These are phyloP conservation scores for Gryon sp. DNA, from an alignment of 1,140 invertebrate genomes.

Conservation along the genomic window DNA sequence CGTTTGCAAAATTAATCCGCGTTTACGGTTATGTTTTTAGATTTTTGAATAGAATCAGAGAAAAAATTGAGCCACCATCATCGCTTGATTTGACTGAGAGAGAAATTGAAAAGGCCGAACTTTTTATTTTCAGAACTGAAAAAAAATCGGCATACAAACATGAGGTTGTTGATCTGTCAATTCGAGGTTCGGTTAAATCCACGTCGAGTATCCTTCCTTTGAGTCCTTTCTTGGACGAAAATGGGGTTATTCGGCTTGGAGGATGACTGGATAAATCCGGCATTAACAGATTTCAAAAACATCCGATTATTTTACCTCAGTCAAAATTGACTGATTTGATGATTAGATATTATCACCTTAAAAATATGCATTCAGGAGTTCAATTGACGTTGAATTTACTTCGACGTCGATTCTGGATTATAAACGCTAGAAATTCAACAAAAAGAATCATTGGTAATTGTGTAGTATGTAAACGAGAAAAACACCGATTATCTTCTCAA, in stretches of 20 bases:
- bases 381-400: background rate
- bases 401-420: background rate
- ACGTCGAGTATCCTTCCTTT: too few species aligned
- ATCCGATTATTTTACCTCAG: conserved; percentile 12
- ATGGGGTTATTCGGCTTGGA: background rate
- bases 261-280: background rate
- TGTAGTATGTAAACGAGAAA: background rate
- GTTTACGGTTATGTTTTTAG: background rate
- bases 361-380: background rate
- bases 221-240: conserved; percentile 15
- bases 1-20: background rate
- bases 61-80: too few species aligned
- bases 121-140: too few species aligned
- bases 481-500: background rate
- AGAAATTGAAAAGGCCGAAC: too few species aligned
- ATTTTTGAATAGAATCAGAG: too few species aligned
- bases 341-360: background rate
- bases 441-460: background rate
- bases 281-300: background rate
- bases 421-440: background rate
- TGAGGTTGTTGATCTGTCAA: too few species aligned
- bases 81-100: too few species aligned
- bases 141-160: too few species aligned
- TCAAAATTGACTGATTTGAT: background rate
- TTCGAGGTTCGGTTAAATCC: too few species aligned